A percentile compares a stretch with the other conserved stretches of the same genome.
Conservation (phyloP, 2,888 invertebrate species). For the Chloroclysta siterata region DNA sequence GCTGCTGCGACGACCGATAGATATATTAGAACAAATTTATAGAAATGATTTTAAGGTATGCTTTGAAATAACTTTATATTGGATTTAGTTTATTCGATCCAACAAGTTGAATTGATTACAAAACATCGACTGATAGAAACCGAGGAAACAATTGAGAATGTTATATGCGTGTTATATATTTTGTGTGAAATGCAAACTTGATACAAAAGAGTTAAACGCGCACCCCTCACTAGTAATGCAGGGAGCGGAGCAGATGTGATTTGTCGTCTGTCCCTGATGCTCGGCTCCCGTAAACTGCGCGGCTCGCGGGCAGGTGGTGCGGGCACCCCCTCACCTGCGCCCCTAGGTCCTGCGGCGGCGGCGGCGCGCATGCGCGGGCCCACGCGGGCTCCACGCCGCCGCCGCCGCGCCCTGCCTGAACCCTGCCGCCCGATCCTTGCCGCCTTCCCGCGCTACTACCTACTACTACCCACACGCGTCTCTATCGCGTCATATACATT, state of each 20-base stretch:
- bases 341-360: constrained; percentile 1
- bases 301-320: constrained; percentile 23
- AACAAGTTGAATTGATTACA: not conserved
- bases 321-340: constrained; percentile 17
- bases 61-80: not conserved
- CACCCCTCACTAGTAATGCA: constrained; percentile 5
- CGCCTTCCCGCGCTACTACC: not conserved
- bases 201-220: constrained; percentile 31
- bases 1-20: constrained; percentile 3
- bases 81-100: not conserved
- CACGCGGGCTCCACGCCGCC: constrained; percentile 25
- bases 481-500: not conserved
- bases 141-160: not conserved
- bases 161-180: not conserved
- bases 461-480: not conserved
- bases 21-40: not conserved
- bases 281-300: constrained; percentile 16
- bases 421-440: constrained; percentile 16
- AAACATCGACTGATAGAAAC: not conserved
- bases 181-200: not conserved
- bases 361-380: constrained; percentile 26
- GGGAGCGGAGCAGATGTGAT: constrained; percentile 20
- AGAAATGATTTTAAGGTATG: no score
- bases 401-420: constrained; percentile 23
- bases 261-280: constrained; percentile 11